Conservation (phyloP, 2,888 invertebrate species). For the Monochamus alternatus region DNA sequence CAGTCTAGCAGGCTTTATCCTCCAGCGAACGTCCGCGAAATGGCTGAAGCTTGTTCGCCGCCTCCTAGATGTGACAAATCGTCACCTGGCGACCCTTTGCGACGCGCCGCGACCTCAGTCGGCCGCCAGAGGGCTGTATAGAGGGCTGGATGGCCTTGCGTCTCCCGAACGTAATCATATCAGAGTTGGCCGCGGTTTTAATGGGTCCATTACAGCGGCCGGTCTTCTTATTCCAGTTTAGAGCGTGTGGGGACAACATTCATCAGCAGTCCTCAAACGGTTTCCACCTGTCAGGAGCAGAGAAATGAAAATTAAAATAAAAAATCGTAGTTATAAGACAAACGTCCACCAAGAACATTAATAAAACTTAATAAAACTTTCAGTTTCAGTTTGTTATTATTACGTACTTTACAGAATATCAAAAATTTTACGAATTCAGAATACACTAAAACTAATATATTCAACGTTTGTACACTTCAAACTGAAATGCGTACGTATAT, state of each 20-base stretch:
- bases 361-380: too few species aligned
- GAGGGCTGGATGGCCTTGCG: slow-evolving; percentile 60
- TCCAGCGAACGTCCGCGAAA: slow-evolving; percentile 66
- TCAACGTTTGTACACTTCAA: too few species aligned
- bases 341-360: too few species aligned
- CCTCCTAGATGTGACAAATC: slow-evolving; percentile 72
- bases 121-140: slow-evolving; percentile 67
- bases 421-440: too few species aligned
- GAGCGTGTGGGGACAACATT: slow-evolving; percentile 17
- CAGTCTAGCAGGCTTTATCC: slow-evolving; percentile 53
- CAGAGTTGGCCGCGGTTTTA: slow-evolving; percentile 60
- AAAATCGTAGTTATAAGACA: too few species aligned
- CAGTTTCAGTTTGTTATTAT: too few species aligned
- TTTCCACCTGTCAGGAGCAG: not conserved
- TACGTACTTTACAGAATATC: too few species aligned
- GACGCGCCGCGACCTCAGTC: slow-evolving; percentile 66
- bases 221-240: slow-evolving; percentile 59
- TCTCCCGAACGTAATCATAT: slow-evolving; percentile 67
- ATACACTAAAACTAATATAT: too few species aligned
- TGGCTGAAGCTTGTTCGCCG: slow-evolving; percentile 71
- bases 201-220: slow-evolving; percentile 67
- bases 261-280: slow-evolving; percentile 1
- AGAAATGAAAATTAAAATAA: too few species aligned
- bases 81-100: slow-evolving; percentile 71
- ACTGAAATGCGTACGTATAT: too few species aligned